phyloP scores from a whole-genome alignment of 2,113 vertebrate species.

The Serinus canaria region DNA sequence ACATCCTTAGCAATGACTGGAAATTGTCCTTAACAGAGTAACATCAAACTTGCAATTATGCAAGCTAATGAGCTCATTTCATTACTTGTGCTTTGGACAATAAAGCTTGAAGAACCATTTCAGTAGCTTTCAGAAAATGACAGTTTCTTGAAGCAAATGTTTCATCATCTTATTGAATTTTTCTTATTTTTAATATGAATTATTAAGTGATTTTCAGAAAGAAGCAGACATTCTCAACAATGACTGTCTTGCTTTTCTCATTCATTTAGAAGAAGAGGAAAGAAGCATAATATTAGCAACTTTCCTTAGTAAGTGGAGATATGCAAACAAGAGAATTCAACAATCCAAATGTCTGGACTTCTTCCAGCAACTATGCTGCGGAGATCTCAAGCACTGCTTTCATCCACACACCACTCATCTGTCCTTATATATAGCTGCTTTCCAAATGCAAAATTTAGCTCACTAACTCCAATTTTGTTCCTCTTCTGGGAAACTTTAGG shows the following conservation, averaged over 20 bases:
- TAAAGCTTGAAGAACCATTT: conserved; percentile 17
- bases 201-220: background rate
- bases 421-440: background rate
- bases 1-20: background rate
- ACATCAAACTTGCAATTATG: conserved; percentile 3
- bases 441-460: background rate
- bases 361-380: background rate
- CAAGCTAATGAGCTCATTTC: background rate
- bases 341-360: background rate
- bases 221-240: background rate
- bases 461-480: background rate
- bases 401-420: background rate
- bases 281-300: background rate
- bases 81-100: conserved; percentile 13
- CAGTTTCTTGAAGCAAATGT: background rate
- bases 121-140: background rate
- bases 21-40: background rate
- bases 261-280: background rate
- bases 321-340: background rate
- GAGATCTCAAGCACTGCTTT: background rate
- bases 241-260: background rate
- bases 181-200: background rate
- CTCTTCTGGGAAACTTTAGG: background rate
- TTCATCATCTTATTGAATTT: background rate
- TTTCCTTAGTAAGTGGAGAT: background rate